These are phyloP conservation scores for Anabacerthia variegaticeps DNA, from an alignment of 2,797 vertebrate species.

Conservation along the genomic window DNA sequence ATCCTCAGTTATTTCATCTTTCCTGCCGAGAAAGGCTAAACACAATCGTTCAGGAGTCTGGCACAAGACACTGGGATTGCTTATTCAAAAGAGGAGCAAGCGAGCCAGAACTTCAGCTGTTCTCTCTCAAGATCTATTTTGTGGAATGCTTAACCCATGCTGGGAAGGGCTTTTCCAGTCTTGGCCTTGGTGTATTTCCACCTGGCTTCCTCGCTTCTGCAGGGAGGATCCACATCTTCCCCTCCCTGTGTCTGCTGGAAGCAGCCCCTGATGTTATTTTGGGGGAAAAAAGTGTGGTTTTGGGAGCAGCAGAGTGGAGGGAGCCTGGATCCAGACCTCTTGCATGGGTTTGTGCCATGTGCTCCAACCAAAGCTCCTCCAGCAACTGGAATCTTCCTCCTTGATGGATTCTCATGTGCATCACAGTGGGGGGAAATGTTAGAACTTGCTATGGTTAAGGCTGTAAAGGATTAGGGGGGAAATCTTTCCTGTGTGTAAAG, in stretches of 20 bases:
- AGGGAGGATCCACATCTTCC: background rate
- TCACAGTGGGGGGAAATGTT: background rate
- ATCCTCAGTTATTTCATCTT: background rate
- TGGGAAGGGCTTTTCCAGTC: background rate
- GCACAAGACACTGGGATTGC: background rate
- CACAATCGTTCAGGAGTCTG: conserved; percentile 6
- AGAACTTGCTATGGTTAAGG: background rate
- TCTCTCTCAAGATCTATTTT: background rate
- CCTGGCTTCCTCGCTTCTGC: background rate
- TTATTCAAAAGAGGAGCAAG: conserved; percentile 19
- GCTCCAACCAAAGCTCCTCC: background rate
- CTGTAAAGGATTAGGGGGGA: background rate
- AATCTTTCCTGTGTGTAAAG: background rate
- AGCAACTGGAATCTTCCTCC: background rate
- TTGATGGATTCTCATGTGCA: background rate
- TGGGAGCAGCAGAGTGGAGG: background rate
- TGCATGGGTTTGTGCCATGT: background rate
- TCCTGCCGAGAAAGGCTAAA: conserved; percentile 38
- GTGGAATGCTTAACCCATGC: background rate
- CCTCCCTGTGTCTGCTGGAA: background rate
- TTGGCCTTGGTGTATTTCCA: background rate
- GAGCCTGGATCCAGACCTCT: background rate
- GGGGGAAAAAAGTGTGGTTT: background rate
- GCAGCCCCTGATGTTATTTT: background rate
- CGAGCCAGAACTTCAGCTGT: conserved; percentile 41